phyloP scores from a whole-genome alignment of 2,888 invertebrate species.

The Xestia xanthographa region DNA sequence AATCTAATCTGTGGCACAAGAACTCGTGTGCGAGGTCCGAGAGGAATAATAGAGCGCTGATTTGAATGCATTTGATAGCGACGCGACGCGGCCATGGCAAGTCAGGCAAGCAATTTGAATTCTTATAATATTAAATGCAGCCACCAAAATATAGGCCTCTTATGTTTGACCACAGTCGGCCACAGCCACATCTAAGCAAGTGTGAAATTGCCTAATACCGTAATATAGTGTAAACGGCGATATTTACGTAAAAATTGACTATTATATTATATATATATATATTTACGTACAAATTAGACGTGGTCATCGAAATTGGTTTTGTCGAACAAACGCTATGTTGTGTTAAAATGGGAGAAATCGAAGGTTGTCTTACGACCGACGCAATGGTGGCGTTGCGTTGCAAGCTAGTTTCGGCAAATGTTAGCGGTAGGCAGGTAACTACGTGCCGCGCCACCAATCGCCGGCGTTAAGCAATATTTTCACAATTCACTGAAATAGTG shows the following conservation, averaged over 20 bases:
- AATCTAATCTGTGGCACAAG: constrained; percentile 64
- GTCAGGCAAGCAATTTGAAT: constrained; percentile 70
- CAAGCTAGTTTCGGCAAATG: constrained; percentile 76
- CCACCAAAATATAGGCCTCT: constrained; percentile 70
- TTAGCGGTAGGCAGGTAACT: constrained; percentile 69
- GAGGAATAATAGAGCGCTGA: constrained; percentile 70
- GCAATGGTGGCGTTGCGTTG: constrained; percentile 76
- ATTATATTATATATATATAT: no score
- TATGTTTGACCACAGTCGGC: constrained; percentile 68
- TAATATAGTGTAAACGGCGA: constrained; percentile 66
- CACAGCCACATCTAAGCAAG: constrained; percentile 62
- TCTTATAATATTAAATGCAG: constrained; percentile 66
- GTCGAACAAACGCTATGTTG: constrained; percentile 79
- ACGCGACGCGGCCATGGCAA: constrained; percentile 46
- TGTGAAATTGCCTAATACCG: constrained; percentile 66
- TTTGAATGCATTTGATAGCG: constrained; percentile 72
- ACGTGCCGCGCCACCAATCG: constrained; percentile 72
- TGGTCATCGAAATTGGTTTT: constrained; percentile 77
- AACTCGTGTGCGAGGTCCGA: constrained; percentile 61
- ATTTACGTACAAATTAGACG: constrained; percentile 73
- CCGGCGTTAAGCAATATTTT: constrained; percentile 81
- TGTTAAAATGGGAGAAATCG: constrained; percentile 85
- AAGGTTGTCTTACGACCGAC: constrained; percentile 77
- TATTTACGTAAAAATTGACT: constrained; percentile 73
- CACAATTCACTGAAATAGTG: constrained; percentile 83